Conservation (phyloP, 2,797 vertebrate genomes). For the Selene dorsalis region DNA sequence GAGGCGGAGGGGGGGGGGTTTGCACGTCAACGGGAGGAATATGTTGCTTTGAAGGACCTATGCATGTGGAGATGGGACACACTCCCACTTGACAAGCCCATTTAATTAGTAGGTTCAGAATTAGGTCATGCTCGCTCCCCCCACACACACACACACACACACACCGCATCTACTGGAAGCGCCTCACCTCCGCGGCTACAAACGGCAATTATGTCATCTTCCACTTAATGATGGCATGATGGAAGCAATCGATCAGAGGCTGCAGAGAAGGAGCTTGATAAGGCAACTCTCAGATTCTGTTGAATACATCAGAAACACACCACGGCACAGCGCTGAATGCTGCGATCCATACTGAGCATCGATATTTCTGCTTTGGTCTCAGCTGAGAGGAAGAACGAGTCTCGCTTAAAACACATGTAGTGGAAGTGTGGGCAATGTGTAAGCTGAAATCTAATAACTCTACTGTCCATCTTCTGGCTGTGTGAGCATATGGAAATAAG, state of each 20-base stretch:
- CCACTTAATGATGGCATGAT: conserved; percentile 72
- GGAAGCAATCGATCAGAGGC: conserved; percentile 71
- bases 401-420: conserved; percentile 59
- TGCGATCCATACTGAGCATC: conserved; percentile 68
- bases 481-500: conserved; percentile 25
- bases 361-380: conserved; percentile 65
- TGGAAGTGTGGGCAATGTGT: conserved; percentile 43
- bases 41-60: conserved; percentile 48
- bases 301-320: conserved; percentile 69
- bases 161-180: conserved; percentile 45
- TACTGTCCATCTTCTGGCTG: conserved; percentile 34
- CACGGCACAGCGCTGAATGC: conserved; percentile 42
- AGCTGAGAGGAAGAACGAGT: conserved; percentile 55
- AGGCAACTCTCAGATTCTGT: conserved; percentile 68
- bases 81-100: conserved; percentile 62
- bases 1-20: too few species aligned
- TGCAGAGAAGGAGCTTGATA: conserved; percentile 60
- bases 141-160: conserved; percentile 1
- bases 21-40: conserved; percentile 27
- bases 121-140: conserved; percentile 50
- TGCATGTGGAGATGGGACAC: conserved; percentile 41
- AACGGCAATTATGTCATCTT: conserved; percentile 77
- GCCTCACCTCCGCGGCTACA: conserved; percentile 52
- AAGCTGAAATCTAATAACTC: conserved; percentile 56
- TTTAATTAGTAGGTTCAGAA: conserved; percentile 75